phyloP scores from a whole-genome alignment of 2,797 vertebrate genomes.

The Catostomus latipinnis region DNA sequence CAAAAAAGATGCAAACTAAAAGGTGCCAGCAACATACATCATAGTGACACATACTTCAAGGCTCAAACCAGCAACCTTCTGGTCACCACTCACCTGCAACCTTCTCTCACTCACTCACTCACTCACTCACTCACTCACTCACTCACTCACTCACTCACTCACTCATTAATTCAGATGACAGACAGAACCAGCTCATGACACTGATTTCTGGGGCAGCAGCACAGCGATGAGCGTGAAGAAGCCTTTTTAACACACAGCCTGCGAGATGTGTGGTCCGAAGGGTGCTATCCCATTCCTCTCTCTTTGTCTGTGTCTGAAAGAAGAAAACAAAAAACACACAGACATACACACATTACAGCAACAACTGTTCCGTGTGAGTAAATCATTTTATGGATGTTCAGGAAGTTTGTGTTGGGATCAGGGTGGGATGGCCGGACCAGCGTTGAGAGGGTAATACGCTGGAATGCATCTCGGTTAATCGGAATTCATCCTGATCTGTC shows the following conservation, averaged over 20 bases:
- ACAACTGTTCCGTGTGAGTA: constrained; percentile 58
- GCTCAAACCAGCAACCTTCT: too few species aligned
- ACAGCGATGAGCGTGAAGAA: constrained; percentile 72
- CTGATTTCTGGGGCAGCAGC: constrained; percentile 23
- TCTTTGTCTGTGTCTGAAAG: constrained; percentile 53
- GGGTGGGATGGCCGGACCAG: constrained; percentile 21
- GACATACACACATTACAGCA: constrained; percentile 33
- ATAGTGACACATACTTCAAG: too few species aligned
- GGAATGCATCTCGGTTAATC: constrained; percentile 49
- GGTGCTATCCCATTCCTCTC: constrained; percentile 67
- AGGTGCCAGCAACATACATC: too few species aligned
- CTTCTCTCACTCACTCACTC: not conserved
- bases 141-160: not conserved
- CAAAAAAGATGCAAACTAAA: too few species aligned
- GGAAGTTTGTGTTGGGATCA: constrained; percentile 61
- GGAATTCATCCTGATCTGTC: constrained; percentile 37
- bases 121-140: not conserved
- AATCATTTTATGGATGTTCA: constrained; percentile 61
- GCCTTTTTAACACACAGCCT: constrained; percentile 73
- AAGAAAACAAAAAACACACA: constrained; percentile 42
- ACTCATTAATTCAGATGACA: not conserved
- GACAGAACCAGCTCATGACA: not conserved
- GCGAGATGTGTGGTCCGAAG: constrained; percentile 80
- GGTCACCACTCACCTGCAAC: too few species aligned
- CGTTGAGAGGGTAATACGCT: constrained; percentile 19